These are phyloP conservation scores for Rhincodon typus DNA, from an alignment of 2,797 vertebrate genomes.

Conservation along the genomic window DNA sequence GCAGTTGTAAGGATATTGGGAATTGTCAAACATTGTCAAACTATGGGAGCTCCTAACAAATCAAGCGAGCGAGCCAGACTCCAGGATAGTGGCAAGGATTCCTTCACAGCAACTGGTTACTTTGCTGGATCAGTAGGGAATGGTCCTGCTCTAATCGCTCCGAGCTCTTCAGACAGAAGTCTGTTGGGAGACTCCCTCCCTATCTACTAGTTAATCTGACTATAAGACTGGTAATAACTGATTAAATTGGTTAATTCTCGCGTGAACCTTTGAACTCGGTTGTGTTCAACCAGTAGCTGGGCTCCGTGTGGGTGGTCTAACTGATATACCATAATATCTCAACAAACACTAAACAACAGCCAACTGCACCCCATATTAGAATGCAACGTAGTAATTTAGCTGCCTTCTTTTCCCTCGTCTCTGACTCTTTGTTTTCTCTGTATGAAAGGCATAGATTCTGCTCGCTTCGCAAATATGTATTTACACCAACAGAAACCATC, in stretches of 20 bases:
- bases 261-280: conserved; percentile 52
- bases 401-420: not conserved
- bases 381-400: not conserved
- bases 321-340: conserved; percentile 36
- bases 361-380: not conserved
- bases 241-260: conserved; percentile 46
- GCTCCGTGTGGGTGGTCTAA: conserved; percentile 73
- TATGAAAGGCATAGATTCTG: conserved; percentile 51
- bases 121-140: not conserved
- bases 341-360: conserved; percentile 45
- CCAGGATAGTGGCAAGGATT: not conserved
- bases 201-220: conserved; percentile 41
- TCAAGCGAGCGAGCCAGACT: not conserved
- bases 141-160: not conserved
- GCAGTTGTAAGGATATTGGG: conserved; percentile 95
- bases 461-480: not conserved
- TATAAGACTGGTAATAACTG: conserved; percentile 42
- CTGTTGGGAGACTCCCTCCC: conserved; percentile 38
- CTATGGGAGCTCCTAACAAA: not conserved
- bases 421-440: not conserved
- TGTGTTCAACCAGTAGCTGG: conserved; percentile 46
- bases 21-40: conserved; percentile 81
- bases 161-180: not conserved
- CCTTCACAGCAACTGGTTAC: not conserved
- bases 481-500: conserved; percentile 36